These are phyloP conservation scores for Thaumetopoea pityocampa DNA, from an alignment of 1,140 invertebrate species.

Conservation along the genomic window DNA sequence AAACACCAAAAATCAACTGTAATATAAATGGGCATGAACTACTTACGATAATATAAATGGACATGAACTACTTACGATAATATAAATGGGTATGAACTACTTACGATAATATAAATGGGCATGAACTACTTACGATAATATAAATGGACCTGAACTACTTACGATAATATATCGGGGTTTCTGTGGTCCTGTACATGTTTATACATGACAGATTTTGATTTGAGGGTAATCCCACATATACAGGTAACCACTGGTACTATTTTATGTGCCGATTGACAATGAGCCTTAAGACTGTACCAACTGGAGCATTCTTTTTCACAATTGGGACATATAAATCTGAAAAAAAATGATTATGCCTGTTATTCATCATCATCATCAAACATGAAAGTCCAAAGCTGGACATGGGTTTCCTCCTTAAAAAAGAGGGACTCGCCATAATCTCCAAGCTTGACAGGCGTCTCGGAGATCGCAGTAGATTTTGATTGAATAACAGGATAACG, in stretches of 20 bases:
- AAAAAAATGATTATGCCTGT: conserved; percentile 21
- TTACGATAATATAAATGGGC: too few relatives aligned
- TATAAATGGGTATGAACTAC: too few relatives aligned
- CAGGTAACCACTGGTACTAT: conserved; percentile 57
- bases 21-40: too few relatives aligned
- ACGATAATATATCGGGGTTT: conserved; percentile 62
- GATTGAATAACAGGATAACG: too few relatives aligned
- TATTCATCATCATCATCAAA: conserved; percentile 4
- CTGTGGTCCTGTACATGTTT: conserved; percentile 71
- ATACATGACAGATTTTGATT: conserved; percentile 69
- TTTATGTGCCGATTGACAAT: conserved; percentile 50
- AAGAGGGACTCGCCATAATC: too few relatives aligned
- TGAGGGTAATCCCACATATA: conserved; percentile 60
- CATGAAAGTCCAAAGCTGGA: too few relatives aligned
- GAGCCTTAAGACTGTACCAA: conserved; percentile 63
- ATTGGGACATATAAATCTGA: conserved; percentile 60
- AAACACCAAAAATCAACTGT: too few relatives aligned
- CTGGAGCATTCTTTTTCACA: conserved; percentile 57
- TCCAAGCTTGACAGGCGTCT: too few relatives aligned
- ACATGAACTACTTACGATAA: too few relatives aligned
- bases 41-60: too few relatives aligned
- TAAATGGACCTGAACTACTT: conserved; percentile 24
- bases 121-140: not conserved
- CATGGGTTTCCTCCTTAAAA: too few relatives aligned
- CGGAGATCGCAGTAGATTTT: too few relatives aligned